These are phyloP conservation scores for Gymnocypris eckloni DNA, from an alignment of 2,797 vertebrate species.

Conservation along the genomic window DNA sequence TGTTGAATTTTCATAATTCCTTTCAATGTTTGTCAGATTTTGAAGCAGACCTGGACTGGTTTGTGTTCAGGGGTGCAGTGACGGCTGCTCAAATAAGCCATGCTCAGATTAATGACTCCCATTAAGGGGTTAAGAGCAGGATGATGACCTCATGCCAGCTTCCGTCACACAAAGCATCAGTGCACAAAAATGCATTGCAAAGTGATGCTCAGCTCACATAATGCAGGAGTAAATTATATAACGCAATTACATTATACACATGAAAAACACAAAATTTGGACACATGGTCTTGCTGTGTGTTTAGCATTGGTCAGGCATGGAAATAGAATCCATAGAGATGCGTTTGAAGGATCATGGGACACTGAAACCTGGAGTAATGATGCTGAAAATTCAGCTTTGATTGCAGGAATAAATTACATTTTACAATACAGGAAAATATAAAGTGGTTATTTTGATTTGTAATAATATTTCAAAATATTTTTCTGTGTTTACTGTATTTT, in stretches of 20 bases:
- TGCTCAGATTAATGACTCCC: constrained; percentile 83
- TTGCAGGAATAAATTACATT: neutral
- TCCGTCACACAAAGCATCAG: neutral
- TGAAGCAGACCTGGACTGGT: neutral
- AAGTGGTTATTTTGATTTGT: neutral
- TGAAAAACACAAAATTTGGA: neutral
- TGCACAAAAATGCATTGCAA: neutral
- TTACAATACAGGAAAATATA: neutral
- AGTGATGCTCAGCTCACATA: neutral
- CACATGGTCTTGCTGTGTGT: neutral
- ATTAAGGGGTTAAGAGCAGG: constrained; percentile 81
- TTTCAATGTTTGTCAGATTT: neutral
- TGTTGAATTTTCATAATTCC: no score
- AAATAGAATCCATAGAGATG: neutral
- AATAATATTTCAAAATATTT: neutral
- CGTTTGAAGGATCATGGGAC: neutral
- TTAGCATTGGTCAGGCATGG: neutral
- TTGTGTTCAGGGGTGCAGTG: constrained; percentile 69
- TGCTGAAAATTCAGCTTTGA: neutral
- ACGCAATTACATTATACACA: neutral
- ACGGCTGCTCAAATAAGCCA: constrained; percentile 86
- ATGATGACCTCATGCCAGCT: constrained; percentile 63
- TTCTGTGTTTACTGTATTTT: neutral
- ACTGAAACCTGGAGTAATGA: neutral
- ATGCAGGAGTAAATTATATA: no score